phyloP scores from a whole-genome alignment of 2,888 invertebrate species.

The Bruchidius siliquastri region DNA sequence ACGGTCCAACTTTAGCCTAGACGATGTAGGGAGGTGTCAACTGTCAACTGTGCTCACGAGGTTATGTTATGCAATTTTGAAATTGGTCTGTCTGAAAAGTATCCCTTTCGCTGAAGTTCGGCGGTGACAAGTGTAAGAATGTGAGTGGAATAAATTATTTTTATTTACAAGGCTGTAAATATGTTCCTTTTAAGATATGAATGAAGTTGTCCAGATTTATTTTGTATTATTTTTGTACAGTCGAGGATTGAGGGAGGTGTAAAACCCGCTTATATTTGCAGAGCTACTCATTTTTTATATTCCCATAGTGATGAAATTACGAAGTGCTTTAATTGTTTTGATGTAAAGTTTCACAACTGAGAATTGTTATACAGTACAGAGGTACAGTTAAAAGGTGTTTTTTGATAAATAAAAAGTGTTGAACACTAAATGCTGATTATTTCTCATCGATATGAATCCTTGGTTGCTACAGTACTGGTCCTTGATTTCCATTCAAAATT shows the following conservation, averaged over 20 bases:
- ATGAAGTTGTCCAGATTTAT: slow-evolving; percentile 1
- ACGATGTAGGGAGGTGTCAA: not conserved
- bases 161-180: not conserved
- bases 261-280: not conserved
- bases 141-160: slow-evolving; percentile 1
- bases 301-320: not conserved
- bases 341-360: not conserved
- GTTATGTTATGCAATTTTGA: not conserved
- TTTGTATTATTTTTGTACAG: not conserved
- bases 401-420: not conserved
- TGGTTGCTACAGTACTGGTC: too few relatives aligned
- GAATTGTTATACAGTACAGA: not conserved
- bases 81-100: not conserved
- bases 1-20: not conserved
- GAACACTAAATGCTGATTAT: not conserved
- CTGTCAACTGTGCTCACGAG: not conserved
- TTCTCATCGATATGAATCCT: too few relatives aligned
- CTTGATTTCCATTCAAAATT: too few relatives aligned
- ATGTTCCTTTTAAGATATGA: not conserved
- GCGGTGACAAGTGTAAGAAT: not conserved
- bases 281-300: not conserved
- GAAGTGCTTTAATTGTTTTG: not conserved
- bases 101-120: not conserved
- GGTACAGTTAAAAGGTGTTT: not conserved
- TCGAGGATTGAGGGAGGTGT: not conserved